A percentile compares a stretch with the other conserved stretches of the same genome.
Conservation (phyloP, 1,140 invertebrate species). For the Drosophila carrolli region DNA sequence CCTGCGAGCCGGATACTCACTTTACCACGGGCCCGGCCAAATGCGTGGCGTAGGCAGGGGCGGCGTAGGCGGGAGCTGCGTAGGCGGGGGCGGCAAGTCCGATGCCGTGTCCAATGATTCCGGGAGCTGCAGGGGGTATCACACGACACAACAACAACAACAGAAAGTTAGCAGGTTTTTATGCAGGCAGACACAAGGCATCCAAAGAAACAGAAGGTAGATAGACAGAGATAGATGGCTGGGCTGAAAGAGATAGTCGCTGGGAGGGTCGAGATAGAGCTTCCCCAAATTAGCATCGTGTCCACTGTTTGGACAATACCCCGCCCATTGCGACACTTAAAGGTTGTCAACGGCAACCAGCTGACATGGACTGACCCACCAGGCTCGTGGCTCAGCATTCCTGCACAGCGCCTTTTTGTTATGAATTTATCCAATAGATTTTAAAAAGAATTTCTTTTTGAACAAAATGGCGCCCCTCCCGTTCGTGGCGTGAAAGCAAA, state of each 20-base stretch:
- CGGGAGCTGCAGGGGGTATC: constrained; percentile 43
- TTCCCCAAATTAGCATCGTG: constrained; percentile 32
- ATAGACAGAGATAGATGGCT: constrained; percentile 1
- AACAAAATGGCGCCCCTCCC: background rate
- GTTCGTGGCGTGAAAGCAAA: background rate
- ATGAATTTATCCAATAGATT: no score
- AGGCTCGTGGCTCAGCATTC: background rate
- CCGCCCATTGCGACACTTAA: background rate
- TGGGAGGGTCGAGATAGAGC: constrained; percentile 5
- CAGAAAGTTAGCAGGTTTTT: constrained; percentile 22
- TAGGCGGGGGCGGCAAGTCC: constrained; percentile 70
- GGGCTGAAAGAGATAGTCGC: background rate
- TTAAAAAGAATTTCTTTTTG: background rate
- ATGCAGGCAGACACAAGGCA: constrained; percentile 10
- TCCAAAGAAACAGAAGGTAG: background rate
- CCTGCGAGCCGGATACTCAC: constrained; percentile 58
- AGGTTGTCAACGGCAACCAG: constrained; percentile 45
- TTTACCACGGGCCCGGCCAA: constrained; percentile 73
- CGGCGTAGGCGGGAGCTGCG: constrained; percentile 57
- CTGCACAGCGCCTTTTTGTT: background rate
- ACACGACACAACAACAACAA: background rate
- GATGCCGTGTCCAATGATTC: constrained; percentile 72
- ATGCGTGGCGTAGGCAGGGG: constrained; percentile 68
- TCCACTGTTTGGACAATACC: constrained; percentile 45
- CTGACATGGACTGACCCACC: constrained; percentile 8